These are phyloP conservation scores for Cataglyphis cursor DNA, from an alignment of 2,888 invertebrate genomes.

Conservation along the genomic window DNA sequence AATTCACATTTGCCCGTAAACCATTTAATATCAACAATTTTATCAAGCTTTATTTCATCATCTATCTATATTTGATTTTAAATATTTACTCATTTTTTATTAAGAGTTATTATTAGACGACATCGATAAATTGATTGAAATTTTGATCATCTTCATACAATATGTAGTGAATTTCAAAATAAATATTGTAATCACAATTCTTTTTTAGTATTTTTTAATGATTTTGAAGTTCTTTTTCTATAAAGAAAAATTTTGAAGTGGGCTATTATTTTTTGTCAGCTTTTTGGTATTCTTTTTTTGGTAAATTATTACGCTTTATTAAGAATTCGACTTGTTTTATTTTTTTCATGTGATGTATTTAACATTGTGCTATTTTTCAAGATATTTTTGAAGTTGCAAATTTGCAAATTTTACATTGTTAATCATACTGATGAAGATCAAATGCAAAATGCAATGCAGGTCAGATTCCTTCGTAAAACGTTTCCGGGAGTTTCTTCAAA, in stretches of 20 bases:
- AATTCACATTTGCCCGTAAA: background rate
- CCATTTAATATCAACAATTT: constrained; percentile 6
- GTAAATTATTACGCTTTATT: background rate
- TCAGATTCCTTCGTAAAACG: constrained; percentile 24
- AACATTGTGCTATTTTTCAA: background rate
- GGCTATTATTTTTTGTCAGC: background rate
- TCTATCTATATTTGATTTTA: background rate
- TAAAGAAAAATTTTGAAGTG: background rate
- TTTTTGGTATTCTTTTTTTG: background rate
- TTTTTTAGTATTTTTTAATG: background rate
- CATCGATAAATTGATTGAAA: background rate
- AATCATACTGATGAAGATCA: background rate
- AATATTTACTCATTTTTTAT: background rate
- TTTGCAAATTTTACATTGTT: constrained; percentile 11
- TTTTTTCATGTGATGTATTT: background rate
- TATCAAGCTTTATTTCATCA: background rate
- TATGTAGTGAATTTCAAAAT: background rate
- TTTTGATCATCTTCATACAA: background rate
- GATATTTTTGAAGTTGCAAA: background rate
- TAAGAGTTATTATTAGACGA: background rate
- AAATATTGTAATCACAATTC: background rate
- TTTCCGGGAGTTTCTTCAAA: constrained; percentile 34
- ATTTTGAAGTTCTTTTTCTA: background rate
- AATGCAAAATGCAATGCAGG: constrained; percentile 22
- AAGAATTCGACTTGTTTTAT: background rate